phyloP scores from a whole-genome alignment of 2,113 vertebrate species.

The Archilochus colubris region DNA sequence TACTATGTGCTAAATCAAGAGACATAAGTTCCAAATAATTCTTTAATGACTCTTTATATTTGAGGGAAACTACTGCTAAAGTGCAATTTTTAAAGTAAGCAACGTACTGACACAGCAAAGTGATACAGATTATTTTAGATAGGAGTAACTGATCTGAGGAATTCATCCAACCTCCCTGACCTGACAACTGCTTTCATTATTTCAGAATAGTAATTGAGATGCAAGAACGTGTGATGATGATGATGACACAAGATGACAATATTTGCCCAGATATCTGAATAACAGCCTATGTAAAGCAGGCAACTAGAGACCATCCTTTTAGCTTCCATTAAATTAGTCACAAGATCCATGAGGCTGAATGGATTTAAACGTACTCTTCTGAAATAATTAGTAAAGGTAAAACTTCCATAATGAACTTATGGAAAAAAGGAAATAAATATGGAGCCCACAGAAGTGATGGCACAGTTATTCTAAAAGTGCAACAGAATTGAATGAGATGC shows the following conservation, averaged over 20 bases:
- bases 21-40: background rate
- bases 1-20: background rate
- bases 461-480: background rate
- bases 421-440: background rate
- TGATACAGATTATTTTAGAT: constrained; percentile 38
- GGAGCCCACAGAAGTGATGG: background rate
- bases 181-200: constrained; percentile 44
- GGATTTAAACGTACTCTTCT: background rate
- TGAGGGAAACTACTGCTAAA: background rate
- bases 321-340: background rate
- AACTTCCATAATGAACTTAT: background rate
- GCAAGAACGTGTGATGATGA: background rate
- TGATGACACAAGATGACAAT: constrained; percentile 21
- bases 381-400: background rate
- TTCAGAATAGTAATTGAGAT: constrained; percentile 30
- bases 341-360: background rate
- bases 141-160: constrained; percentile 15
- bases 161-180: constrained; percentile 44
- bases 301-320: background rate
- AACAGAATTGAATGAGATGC: background rate
- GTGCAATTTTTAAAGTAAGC: constrained; percentile 9
- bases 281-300: background rate
- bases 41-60: constrained; percentile 1
- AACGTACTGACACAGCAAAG: background rate
- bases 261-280: background rate